A percentile compares a stretch with the other conserved stretches of the same genome.
phyloP scores from a whole-genome alignment of 2,888 invertebrate genomes.

The Tinea semifulvella region DNA sequence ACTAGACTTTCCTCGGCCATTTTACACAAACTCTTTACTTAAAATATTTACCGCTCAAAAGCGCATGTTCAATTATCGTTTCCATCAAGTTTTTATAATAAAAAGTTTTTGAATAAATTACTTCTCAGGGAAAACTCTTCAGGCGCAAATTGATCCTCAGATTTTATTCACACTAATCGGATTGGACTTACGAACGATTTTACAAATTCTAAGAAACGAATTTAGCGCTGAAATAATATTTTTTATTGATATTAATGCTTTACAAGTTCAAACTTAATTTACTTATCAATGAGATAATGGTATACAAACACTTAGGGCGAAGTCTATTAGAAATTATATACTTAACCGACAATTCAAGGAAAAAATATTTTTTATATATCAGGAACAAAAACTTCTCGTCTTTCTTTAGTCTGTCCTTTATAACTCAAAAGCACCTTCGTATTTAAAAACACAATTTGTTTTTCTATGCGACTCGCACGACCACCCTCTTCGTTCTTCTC shows the following conservation, averaged over 20 bases:
- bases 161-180: conserved; percentile 42
- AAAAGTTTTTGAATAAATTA: conserved; percentile 37
- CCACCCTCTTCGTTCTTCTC: too few species aligned
- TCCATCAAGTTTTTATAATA: conserved; percentile 21
- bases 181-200: conserved; percentile 34
- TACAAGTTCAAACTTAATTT: conserved; percentile 4
- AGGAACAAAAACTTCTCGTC: too few species aligned
- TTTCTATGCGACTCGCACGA: too few species aligned
- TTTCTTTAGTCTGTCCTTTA: too few species aligned
- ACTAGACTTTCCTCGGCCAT: conserved; percentile 17
- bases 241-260: conserved; percentile 39
- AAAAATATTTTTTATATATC: too few species aligned
- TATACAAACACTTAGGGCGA: not conserved
- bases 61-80: conserved; percentile 18
- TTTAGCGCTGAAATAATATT: conserved; percentile 26
- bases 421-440: too few species aligned
- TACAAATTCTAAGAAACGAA: conserved; percentile 36
- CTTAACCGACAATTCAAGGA: too few species aligned
- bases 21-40: conserved; percentile 4
- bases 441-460: too few species aligned
- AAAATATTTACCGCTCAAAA: conserved; percentile 14
- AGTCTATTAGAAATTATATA: too few species aligned
- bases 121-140: conserved; percentile 25
- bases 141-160: conserved; percentile 32
- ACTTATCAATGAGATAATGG: not conserved